phyloP scores from a whole-genome alignment of 1,140 invertebrate species.

The Triops longicaudatus region DNA sequence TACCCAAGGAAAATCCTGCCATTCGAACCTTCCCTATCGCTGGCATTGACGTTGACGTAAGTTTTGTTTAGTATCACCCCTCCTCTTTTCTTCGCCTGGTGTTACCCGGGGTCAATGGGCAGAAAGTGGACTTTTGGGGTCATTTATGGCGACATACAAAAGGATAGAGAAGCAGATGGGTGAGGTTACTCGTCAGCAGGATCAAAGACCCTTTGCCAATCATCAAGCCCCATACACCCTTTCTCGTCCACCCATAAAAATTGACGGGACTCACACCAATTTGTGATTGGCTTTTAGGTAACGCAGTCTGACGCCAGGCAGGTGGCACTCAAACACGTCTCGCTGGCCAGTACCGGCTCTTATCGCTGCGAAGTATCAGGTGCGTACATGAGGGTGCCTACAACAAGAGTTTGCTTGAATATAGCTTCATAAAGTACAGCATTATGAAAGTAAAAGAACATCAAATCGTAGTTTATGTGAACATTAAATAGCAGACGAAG shows the following conservation, averaged over 20 bases:
- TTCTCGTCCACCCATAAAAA: background rate
- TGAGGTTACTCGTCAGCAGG: background rate
- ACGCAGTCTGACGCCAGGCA: background rate
- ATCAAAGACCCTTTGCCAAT: background rate
- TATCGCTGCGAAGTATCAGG: slow-evolving; percentile 5
- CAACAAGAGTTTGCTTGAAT: background rate
- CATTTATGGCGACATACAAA: background rate
- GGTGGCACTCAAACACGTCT: background rate
- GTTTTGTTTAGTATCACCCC: slow-evolving; percentile 19
- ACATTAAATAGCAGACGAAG: no score
- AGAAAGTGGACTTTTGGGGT: slow-evolving; percentile 6
- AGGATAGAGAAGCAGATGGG: background rate
- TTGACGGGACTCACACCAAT: background rate
- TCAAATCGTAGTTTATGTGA: no score
- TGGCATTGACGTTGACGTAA: slow-evolving; percentile 39
- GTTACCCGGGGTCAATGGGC: background rate
- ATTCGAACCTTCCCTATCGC: slow-evolving; percentile 36
- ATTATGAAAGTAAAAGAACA: no score
- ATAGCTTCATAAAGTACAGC: no score
- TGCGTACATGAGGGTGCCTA: background rate
- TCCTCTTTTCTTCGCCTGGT: background rate
- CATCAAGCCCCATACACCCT: background rate
- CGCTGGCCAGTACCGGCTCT: background rate
- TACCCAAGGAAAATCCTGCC: slow-evolving; percentile 40
- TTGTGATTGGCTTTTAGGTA: slow-evolving; percentile 7